These are phyloP conservation scores for Neosilurus hyrtlii DNA, from an alignment of 2,797 vertebrate genomes.

Conservation along the genomic window DNA sequence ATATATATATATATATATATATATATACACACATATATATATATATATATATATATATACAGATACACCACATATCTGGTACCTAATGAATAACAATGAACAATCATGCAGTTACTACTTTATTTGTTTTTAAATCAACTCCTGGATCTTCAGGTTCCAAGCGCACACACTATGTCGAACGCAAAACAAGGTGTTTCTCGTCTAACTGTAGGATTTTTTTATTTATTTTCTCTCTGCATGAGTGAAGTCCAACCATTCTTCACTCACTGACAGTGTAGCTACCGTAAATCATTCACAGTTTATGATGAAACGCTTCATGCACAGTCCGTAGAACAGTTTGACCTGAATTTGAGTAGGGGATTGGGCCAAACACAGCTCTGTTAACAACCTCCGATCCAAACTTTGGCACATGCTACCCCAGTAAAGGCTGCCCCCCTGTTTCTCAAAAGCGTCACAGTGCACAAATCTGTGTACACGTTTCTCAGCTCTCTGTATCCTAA, in stretches of 20 bases:
- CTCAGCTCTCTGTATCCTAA: background rate
- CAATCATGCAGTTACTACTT: background rate
- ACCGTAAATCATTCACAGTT: conserved; percentile 29
- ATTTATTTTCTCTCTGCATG: background rate
- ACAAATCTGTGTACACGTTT: background rate
- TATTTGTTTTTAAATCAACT: background rate
- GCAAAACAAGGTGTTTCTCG: background rate
- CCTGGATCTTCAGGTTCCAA: background rate
- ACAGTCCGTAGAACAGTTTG: background rate
- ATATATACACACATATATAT: too few species aligned
- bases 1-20: too few species aligned
- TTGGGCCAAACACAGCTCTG: background rate
- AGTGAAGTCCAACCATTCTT: background rate
- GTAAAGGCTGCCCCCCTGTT: background rate
- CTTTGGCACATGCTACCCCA: background rate
- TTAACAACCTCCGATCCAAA: conserved; percentile 4
- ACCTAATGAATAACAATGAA: background rate
- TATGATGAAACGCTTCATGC: background rate
- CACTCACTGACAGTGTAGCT: background rate
- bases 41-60: too few species aligned
- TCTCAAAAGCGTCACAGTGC: background rate
- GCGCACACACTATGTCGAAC: background rate
- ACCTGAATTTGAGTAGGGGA: conserved; percentile 7
- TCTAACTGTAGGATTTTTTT: background rate
- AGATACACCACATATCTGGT: too few species aligned